Conservation (phyloP, 2,888 invertebrate genomes). For the Empis stercorea region DNA sequence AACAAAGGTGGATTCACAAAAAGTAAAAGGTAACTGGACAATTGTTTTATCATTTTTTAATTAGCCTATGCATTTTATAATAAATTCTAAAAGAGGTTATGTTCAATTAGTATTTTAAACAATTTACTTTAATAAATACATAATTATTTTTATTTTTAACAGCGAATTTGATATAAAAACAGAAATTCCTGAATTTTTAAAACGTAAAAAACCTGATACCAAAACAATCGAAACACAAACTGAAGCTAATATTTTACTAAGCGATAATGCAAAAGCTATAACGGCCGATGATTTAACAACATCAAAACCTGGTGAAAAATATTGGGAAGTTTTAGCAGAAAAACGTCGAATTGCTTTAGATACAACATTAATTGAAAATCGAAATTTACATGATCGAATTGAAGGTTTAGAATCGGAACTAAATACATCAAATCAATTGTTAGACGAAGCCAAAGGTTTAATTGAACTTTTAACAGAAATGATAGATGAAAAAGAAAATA, state of each 20-base stretch:
- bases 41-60: neutral
- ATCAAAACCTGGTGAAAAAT: constrained; percentile 55
- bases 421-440: constrained; percentile 53
- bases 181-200: constrained; percentile 28
- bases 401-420: constrained; percentile 43
- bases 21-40: constrained; percentile 35
- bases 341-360: constrained; percentile 58
- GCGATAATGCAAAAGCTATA: constrained; percentile 32
- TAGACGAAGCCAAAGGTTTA: constrained; percentile 59
- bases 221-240: constrained; percentile 39
- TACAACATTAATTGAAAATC: constrained; percentile 60
- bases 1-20: constrained; percentile 34
- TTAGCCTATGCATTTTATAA: too few relatives aligned
- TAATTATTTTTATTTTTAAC: constrained; percentile 9
- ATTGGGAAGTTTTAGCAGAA: constrained; percentile 65
- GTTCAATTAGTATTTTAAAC: too few relatives aligned
- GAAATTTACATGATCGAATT: constrained; percentile 41
- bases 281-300: constrained; percentile 57
- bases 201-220: constrained; percentile 35
- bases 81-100: neutral
- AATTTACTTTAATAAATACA: too few relatives aligned
- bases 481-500: constrained; percentile 42
- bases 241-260: constrained; percentile 6
- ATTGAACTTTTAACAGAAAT: constrained; percentile 66
- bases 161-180: constrained; percentile 16